A percentile compares a stretch with the other conserved stretches of the same genome.
Evolutionary conservation across 35 echinoderm and acorn worm genomes (phyloP).

Genomic region (Holothuria glaberrima): DNA sequence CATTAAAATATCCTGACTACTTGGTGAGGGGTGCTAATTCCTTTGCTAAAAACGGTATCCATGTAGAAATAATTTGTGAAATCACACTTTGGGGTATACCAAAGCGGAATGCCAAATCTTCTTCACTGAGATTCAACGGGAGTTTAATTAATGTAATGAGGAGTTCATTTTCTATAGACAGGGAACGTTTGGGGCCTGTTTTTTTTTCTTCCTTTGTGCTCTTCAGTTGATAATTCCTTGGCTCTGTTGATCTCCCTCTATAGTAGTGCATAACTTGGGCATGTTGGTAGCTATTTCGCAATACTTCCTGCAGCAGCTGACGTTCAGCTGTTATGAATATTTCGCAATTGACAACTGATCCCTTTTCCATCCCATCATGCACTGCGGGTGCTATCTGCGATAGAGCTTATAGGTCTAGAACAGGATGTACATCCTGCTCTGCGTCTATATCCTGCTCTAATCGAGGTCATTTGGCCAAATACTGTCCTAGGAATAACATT

Average conservation of each 20-base stretch:
- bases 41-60: conserved; percentile 72
- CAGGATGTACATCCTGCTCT: no score
- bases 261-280: conserved; percentile 58
- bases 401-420: no score
- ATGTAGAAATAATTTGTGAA: conserved; percentile 80
- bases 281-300: no score
- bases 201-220: conserved; percentile 39
- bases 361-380: no score
- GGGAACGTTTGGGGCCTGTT: conserved; percentile 37
- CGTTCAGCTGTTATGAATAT: no score
- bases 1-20: conserved; percentile 51
- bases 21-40: conserved; percentile 74
- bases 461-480: no score
- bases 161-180: conserved; percentile 54
- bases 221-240: conserved; percentile 32
- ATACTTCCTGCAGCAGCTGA: no score
- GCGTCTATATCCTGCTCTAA: no score
- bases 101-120: conserved; percentile 76
- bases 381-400: no score
- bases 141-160: conserved; percentile 73
- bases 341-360: no score
- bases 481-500: no score
- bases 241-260: conserved; percentile 19
- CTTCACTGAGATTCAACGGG: conserved; percentile 67
- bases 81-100: conserved; percentile 60